Conservation (phyloP, 2,888 invertebrate species). For the Lingula anatina region DNA sequence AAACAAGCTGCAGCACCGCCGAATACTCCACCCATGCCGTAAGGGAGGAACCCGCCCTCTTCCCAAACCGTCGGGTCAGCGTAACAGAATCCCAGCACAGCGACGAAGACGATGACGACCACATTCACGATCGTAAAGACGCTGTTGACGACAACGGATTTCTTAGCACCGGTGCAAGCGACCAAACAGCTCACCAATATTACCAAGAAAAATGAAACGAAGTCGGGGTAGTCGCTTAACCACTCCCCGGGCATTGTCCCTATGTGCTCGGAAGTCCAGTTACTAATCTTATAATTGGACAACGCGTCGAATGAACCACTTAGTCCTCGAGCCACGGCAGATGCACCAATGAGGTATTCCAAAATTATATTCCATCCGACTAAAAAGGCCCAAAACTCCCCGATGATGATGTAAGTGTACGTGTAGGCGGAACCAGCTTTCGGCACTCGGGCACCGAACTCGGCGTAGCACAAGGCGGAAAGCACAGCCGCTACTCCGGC, state of each 20-base stretch:
- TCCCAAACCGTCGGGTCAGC: slow-evolving; percentile 81
- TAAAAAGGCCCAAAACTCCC: slow-evolving; percentile 80
- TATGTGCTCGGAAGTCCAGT: slow-evolving; percentile 42
- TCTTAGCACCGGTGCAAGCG: slow-evolving; percentile 49
- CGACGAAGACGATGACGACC: slow-evolving; percentile 47
- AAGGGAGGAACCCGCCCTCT: slow-evolving; percentile 52
- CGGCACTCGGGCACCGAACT: slow-evolving; percentile 47
- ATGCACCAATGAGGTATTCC: slow-evolving; percentile 51
- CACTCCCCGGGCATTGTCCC: slow-evolving; percentile 33
- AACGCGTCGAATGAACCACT: slow-evolving; percentile 53
- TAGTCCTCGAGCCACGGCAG: slow-evolving; percentile 60
- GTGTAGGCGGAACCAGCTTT: slow-evolving; percentile 74
- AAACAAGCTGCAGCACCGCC: slow-evolving; percentile 53
- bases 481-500: slow-evolving; percentile 44
- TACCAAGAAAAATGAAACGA: slow-evolving; percentile 47
- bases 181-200: slow-evolving; percentile 55
- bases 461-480: slow-evolving; percentile 55
- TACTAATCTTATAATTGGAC: slow-evolving; percentile 48
- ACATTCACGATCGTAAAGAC: slow-evolving; percentile 50
- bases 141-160: slow-evolving; percentile 50
- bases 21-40: slow-evolving; percentile 50
- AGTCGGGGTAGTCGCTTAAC: slow-evolving; percentile 50
- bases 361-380: too few relatives aligned
- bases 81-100: slow-evolving; percentile 72
- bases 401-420: slow-evolving; percentile 87